Evolutionary conservation across 2,888 invertebrate genomes (phyloP).

Genomic region (Ochropacha duplaris): DNA sequence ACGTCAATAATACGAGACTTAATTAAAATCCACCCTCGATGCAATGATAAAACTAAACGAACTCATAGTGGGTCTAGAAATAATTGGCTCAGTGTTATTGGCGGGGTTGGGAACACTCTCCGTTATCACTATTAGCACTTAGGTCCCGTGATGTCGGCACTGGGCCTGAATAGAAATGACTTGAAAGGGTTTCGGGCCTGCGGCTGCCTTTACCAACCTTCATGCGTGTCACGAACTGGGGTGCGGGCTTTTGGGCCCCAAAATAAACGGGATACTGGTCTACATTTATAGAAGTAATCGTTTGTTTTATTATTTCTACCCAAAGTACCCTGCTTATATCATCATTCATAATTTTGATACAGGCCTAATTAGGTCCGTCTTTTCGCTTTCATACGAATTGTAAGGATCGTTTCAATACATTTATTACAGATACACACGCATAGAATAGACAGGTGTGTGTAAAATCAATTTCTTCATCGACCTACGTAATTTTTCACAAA

Average conservation of each 20-base stretch:
- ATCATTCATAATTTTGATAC: constrained; percentile 14
- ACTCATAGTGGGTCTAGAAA: constrained; percentile 28
- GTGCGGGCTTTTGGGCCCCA: constrained; percentile 15
- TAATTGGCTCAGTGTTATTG: constrained; percentile 47
- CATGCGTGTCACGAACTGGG: constrained; percentile 65
- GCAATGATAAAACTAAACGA: constrained; percentile 22
- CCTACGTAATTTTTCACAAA: constrained; percentile 35
- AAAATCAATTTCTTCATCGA: constrained; percentile 49
- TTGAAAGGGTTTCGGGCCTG: constrained; percentile 42
- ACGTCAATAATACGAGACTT: background rate
- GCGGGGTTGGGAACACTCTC: constrained; percentile 39
- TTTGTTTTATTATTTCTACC: constrained; percentile 59
- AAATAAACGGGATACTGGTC: constrained; percentile 49
- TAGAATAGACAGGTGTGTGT: constrained; percentile 43
- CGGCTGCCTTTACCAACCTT: constrained; percentile 29
- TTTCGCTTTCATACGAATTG: constrained; percentile 9
- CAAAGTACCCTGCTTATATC: background rate
- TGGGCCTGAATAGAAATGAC: constrained; percentile 67
- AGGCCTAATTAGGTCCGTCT: constrained; percentile 12
- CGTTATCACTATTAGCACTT: constrained; percentile 69
- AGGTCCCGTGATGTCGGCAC: constrained; percentile 49
- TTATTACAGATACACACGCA: constrained; percentile 2
- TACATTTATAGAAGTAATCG: constrained; percentile 57
- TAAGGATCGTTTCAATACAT: constrained; percentile 11
- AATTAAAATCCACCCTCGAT: background rate